Evolutionary conservation across 2,113 vertebrate species (phyloP).

Genomic region (Channa maculata): DNA sequence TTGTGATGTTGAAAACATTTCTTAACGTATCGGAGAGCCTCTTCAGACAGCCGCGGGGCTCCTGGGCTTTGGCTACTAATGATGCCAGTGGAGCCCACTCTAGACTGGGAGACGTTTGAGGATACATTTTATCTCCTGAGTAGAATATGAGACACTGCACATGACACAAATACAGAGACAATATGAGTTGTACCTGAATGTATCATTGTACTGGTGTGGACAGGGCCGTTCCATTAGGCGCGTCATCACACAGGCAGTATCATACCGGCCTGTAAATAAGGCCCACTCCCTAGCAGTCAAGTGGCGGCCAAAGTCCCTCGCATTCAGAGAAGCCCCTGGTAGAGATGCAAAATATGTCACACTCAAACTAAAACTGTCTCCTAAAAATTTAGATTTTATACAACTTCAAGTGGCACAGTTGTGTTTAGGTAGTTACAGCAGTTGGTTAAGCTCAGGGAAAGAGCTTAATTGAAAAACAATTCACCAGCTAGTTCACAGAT

Average conservation of each 20-base stretch:
- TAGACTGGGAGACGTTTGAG: conserved; percentile 61
- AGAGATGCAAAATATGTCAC: conserved; percentile 4
- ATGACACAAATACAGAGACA: background rate
- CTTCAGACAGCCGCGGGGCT: conserved; percentile 89
- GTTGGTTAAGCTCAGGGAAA: too few species aligned
- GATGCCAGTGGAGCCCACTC: conserved; percentile 89
- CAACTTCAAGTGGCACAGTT: too few species aligned
- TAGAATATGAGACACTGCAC: background rate
- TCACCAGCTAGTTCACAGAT: too few species aligned
- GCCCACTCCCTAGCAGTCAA: conserved; percentile 94
- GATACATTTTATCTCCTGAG: too few species aligned
- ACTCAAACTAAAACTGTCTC: too few species aligned
- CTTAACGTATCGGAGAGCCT: conserved; percentile 85
- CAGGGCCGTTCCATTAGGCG: conserved; percentile 89
- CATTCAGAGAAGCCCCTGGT: conserved; percentile 89
- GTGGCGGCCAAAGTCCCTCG: conserved; percentile 88
- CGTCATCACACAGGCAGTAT: conserved; percentile 88
- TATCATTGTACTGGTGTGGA: conserved; percentile 86
- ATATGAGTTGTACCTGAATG: conserved; percentile 76
- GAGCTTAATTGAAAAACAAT: too few species aligned
- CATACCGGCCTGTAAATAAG: conserved; percentile 90
- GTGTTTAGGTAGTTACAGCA: too few species aligned
- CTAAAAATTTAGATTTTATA: too few species aligned
- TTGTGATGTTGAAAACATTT: conserved; percentile 81
- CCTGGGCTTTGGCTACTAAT: conserved; percentile 82